These are phyloP conservation scores for Drepana arcuata DNA, from an alignment of 1,140 invertebrate genomes.

Conservation along the genomic window DNA sequence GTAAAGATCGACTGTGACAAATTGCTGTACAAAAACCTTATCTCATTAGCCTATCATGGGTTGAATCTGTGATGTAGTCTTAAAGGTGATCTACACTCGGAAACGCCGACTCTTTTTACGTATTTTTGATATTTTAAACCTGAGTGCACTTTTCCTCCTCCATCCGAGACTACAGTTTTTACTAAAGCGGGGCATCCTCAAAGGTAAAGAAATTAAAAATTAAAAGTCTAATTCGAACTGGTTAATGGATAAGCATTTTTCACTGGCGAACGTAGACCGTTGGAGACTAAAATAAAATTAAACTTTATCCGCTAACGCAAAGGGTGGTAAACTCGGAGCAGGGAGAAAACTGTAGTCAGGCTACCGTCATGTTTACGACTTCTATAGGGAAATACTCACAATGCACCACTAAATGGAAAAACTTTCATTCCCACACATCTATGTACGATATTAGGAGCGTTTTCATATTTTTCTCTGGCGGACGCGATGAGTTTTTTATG, in stretches of 20 bases:
- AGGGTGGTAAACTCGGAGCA: conserved; percentile 9
- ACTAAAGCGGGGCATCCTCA: conserved; percentile 13
- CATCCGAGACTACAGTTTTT: conserved; percentile 11
- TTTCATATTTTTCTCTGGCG: conserved; percentile 52
- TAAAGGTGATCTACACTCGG: too few species aligned
- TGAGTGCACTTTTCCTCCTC: too few species aligned
- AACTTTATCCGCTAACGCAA: conserved; percentile 33
- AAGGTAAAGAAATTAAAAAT: conserved; percentile 46
- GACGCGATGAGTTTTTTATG: conserved; percentile 62
- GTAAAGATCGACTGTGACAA: too few species aligned
- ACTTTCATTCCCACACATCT: conserved; percentile 59
- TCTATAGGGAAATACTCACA: conserved; percentile 66
- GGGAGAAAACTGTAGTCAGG: conserved; percentile 18
- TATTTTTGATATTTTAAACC: too few species aligned
- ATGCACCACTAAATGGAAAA: conserved; percentile 60
- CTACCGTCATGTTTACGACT: conserved; percentile 62
- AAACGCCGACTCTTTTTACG: too few species aligned
- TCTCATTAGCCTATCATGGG: too few species aligned
- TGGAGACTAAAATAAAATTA: conserved; percentile 56
- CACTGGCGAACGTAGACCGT: conserved; percentile 23
- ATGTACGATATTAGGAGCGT: conserved; percentile 47
- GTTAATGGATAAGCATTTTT: conserved; percentile 54
- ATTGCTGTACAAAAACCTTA: too few species aligned
- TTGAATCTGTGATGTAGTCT: too few species aligned
- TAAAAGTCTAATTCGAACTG: conserved; percentile 52